A percentile compares a stretch with the other conserved stretches of the same genome.
Evolutionary conservation across 1,140 invertebrate species (phyloP).

Genomic region (Brachionus manjavacas): DNA sequence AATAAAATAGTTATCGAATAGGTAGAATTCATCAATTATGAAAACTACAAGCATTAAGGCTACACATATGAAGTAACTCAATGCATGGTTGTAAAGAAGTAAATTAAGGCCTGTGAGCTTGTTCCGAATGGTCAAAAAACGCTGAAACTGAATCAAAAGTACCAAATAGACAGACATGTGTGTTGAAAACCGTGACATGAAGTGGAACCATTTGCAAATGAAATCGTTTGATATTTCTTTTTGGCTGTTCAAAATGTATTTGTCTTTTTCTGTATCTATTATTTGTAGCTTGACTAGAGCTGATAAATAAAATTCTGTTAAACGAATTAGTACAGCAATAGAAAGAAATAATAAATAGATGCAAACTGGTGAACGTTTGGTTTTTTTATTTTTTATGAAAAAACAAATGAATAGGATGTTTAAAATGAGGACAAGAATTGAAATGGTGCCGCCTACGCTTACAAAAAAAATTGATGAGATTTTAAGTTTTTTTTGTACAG

Average conservation of each 20-base stretch:
- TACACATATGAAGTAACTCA: conserved; percentile 12
- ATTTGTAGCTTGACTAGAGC: background rate
- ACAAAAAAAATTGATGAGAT: conserved; percentile 7
- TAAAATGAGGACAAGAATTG: background rate
- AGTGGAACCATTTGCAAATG: conserved; percentile 10
- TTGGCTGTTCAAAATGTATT: background rate
- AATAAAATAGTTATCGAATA: conserved; percentile 23
- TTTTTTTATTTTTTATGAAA: conserved; percentile 15
- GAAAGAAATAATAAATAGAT: background rate
- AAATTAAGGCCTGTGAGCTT: background rate
- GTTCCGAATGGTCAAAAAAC: background rate
- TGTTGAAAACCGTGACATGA: background rate
- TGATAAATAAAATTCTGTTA: conserved; percentile 14
- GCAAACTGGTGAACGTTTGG: background rate
- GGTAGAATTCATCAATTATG: conserved; percentile 23
- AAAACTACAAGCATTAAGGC: background rate
- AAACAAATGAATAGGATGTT: background rate
- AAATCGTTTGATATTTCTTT: background rate
- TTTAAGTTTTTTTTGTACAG: background rate
- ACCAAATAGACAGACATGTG: background rate
- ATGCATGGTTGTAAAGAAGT: conserved; percentile 13
- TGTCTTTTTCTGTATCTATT: conserved; percentile 6
- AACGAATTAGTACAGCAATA: background rate
- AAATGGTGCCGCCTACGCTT: background rate
- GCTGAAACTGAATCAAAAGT: background rate